Conservation (phyloP, 2,113 vertebrate species). For the Mystacornis crossleyi region DNA sequence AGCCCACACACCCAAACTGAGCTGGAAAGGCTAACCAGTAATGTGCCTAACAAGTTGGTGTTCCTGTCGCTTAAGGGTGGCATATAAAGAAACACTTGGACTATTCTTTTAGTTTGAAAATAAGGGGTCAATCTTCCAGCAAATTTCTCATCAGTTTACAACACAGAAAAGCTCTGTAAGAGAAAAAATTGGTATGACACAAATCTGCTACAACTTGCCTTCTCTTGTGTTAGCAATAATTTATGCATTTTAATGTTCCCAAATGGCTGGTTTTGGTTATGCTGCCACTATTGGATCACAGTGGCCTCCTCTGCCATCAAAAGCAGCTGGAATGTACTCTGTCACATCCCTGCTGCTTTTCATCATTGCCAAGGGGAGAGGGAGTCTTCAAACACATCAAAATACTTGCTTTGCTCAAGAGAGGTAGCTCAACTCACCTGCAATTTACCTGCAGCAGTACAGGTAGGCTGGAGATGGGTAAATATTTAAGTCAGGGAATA, state of each 20-base stretch:
- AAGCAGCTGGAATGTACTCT: neutral
- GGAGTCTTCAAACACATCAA: neutral
- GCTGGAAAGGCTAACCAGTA: neutral
- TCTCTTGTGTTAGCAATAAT: neutral
- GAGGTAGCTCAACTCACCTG: neutral
- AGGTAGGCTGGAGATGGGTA: neutral
- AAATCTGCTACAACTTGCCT: neutral
- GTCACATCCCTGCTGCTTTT: neutral
- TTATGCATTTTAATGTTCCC: neutral
- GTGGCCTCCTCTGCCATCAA: neutral
- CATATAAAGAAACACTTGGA: fast-evolving
- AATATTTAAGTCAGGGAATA: neutral
- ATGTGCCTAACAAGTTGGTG: neutral
- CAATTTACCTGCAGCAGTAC: neutral
- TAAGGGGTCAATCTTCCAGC: neutral
- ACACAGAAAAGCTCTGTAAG: neutral
- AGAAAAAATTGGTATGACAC: neutral
- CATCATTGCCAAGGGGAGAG: neutral
- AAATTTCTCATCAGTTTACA: neutral
- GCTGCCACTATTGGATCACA: neutral
- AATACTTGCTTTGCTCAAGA: neutral
- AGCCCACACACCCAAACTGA: neutral
- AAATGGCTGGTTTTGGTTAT: neutral
- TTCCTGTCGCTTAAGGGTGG: neutral
- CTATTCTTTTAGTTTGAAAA: neutral